Base-by-base conservation (phyloP, 2,888 invertebrate species). In the Sminthurinus aureus region DNA sequence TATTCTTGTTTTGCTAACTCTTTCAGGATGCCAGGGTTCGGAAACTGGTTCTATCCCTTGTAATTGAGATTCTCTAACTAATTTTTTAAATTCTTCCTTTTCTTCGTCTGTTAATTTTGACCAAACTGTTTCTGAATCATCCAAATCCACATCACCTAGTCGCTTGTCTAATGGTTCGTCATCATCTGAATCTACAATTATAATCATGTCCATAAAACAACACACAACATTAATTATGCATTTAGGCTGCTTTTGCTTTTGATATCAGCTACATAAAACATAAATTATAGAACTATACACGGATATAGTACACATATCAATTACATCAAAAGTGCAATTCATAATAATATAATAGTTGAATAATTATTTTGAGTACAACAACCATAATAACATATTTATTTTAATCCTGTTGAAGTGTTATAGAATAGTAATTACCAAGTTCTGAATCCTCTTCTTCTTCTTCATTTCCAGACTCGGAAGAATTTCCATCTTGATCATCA, bases 41-140 rank as follows among this genome's bases (percentile, higher is more conserved):
- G 86, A 86, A 20, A 84, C 85, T 0, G 84, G 83, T 64, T 86
- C 84, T 38, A 88, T 75, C 58, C 84, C 85, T 67, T 78, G 81
- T 0, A 52, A 84, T 51, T 67, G 64, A 0, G 81, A 75, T 64
- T 79, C 69, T 64, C 82, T 75, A 0, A 83, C 85, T 64, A 87
- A 83, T 50, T 67, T 81, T 77, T 87, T 81, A 82, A 88, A 88
- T n/a, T 85, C 87, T 22, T 81, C 84, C 71, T 67, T 86, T 78
- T 88, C 88, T 38, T 88, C 87, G 11, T 71, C 83, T 9, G 88
- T 87, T 38, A 88, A 82, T 22, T 83, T 81, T 0, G 84, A 84
- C 88, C 88, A 88, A n/a, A 88, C 85, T 52, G 82, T 83, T 51
- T 87, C 87, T 1, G 87, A 79, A 76, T 88, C 85, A 71, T 88